Evolutionary conservation across 2,113 vertebrate genomes (phyloP).

Genomic region (Paramisgurnus dabryanus): DNA sequence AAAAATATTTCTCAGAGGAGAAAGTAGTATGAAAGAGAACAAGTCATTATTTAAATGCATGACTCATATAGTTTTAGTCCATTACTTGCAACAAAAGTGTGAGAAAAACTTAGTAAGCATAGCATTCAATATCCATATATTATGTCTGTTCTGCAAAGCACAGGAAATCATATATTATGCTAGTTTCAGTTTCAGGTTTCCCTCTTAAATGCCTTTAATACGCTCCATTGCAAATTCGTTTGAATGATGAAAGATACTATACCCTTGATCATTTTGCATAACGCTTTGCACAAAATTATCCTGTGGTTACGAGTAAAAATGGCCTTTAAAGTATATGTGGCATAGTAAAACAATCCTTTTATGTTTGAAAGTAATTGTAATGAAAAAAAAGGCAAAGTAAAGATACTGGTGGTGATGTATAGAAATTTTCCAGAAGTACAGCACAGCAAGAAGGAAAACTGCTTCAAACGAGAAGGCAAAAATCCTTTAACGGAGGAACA

Average conservation of each 20-base stretch:
- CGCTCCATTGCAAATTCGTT: neutral
- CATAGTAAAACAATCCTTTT: neutral
- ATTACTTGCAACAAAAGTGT: constrained; percentile 21
- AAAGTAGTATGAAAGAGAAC: neutral
- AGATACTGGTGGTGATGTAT: neutral
- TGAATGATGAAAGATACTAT: neutral
- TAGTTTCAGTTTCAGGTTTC: constrained; percentile 7
- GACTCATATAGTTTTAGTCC: constrained; percentile 9
- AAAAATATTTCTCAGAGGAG: neutral
- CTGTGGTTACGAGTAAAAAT: neutral
- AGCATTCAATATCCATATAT: constrained; percentile 3
- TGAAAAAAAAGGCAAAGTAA: constrained; percentile 1
- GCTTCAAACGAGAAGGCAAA: constrained; percentile 32
- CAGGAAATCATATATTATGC: constrained; percentile 8
- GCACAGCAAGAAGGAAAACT: neutral
- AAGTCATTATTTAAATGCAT: constrained; percentile 9
- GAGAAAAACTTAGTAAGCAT: neutral
- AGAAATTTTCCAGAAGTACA: neutral
- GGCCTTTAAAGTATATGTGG: neutral
- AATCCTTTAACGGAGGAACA: constrained; percentile 50
- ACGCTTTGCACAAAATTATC: neutral
- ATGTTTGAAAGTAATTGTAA: neutral
- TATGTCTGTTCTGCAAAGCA: neutral
- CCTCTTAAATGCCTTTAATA: neutral
- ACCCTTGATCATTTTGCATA: neutral